Evolutionary conservation across 2,113 vertebrate species (phyloP), one percentile per base, ranked within the genome.

Genomic region (Dasypus novemcinctus): DNA sequence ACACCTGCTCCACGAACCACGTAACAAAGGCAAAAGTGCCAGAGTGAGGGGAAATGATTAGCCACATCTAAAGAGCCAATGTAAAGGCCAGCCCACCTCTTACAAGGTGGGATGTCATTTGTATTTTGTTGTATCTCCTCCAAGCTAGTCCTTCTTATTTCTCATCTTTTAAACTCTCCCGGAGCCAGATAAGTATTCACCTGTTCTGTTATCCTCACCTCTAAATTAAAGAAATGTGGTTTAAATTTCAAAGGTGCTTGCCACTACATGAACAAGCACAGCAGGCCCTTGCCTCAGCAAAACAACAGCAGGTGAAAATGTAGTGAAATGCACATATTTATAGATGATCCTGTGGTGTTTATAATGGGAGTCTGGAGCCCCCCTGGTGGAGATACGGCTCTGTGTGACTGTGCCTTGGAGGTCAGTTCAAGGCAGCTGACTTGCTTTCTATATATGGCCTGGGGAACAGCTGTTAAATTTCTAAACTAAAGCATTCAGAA

Each of bases 401-500:
- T 86, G 59, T 57, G 79, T 71, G 38, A 92, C 80, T 95, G 43
- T 23, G 43, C 85, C 64, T 79, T 3, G 23, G 88, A 84, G 87
- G 95, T 97, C 82, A 95, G 88, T 27, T 87, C n/a, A 8, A 91
- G 95, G 71, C 38, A 91, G 63, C 87, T 91, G 95, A 74, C 54
- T 86, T 38, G 0, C 1, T 96, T 97, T 96, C 87, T 97, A n/a
- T 79, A 76, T 72, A 94, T 54, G 94, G 63, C 15, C 25, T 6
- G 15, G 7, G 38, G 82, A 96, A 94, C 79, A 97, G 91, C 95
- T 98, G 87, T 90, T 83, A 52, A 7, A 2, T 57, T 96, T 97
- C 20, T 27, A 86, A 74, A 88, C 20, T 9, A 93, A 91, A 96
- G 49, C 54, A 94, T 94, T 97, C 84, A 86, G 93, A 74, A 95